Evolutionary conservation across 2,113 vertebrate genomes (phyloP), one percentile per base, ranked within the genome.

Genomic region (Hippocampus mohnikei): DNA sequence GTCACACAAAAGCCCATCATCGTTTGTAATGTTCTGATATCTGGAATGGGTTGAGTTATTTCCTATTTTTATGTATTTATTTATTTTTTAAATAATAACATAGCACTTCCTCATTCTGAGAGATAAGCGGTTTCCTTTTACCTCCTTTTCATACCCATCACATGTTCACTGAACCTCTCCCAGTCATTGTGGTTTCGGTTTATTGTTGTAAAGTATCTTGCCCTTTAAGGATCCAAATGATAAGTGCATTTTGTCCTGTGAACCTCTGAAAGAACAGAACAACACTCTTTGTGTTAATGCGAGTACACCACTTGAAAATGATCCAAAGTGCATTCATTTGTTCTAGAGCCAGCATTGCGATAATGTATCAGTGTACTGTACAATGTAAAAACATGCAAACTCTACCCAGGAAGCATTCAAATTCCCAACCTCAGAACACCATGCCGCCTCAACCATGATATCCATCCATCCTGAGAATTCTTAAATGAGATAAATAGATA

Each of bases 121-220:
- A 77, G 77, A 87, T 85, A 82, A 87, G 77, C 76, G 65, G 79
- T 73, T 80, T 79, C 73, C 76, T 72, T 73, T 55, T 69, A 79
- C 70, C 71, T 66, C 68, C 55, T 58, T 77, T 61, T 40, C 48
- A 50, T 8, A 50, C 8, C 48, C 48, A 20, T 50, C 48, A 50
- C 48, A 62, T 71, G 72, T 74, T 70, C 59, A 67, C 25, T 64
- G 21, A 42, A 33, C 50, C 42, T 56, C 62, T 69, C 52, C 76
- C n/a, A 1, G 42, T 71, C 44, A 59, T 29, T 29, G 44, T 7
- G 12, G 9, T 70, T 75, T 78, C 73, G 66, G 73, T 70, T 78
- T 33, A 52, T 69, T 64, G 5, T 3, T 53, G 9, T 3, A n/a
- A 40, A 41, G n/a, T 15, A 41, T 29, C 16, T 21, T 61, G 33